Evolutionary conservation across 2,113 vertebrate species (phyloP).

Genomic region (Lamprotornis superbus): DNA sequence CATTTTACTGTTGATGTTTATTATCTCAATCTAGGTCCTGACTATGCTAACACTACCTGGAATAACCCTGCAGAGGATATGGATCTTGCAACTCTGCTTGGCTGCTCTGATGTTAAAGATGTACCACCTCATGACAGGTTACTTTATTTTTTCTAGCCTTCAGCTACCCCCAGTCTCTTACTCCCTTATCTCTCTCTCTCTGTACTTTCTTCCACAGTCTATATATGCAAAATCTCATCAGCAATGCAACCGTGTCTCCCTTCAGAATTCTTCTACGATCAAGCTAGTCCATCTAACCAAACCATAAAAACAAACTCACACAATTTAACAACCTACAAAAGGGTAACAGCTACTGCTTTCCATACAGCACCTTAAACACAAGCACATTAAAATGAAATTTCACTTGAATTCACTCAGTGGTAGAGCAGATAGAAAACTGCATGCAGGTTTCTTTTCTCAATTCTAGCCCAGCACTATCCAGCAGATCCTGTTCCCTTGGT

Average conservation of each 20-base stretch:
- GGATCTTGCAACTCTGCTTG: not conserved
- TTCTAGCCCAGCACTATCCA: not conserved
- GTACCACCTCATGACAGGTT: not conserved
- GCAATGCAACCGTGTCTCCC: not conserved
- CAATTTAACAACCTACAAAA: not conserved
- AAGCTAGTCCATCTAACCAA: not conserved
- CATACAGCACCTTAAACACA: not conserved
- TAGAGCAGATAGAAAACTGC: not conserved
- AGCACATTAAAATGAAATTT: not conserved
- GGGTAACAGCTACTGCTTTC: not conserved
- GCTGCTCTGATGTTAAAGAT: not conserved
- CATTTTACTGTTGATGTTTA: not conserved
- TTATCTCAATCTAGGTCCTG: not conserved
- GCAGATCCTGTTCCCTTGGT: not conserved
- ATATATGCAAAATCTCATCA: not conserved
- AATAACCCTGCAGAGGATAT: not conserved
- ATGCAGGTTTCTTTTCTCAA: not conserved
- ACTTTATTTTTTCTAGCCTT: not conserved
- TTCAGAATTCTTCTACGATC: not conserved
- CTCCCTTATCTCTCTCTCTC: not conserved
- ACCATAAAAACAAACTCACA: not conserved
- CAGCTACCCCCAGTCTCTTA: not conserved
- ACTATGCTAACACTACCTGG: not conserved
- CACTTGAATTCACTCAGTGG: not conserved
- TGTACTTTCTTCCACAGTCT: not conserved